phyloP scores from a whole-genome alignment of 2,888 invertebrate genomes.

The Gari tellinella region DNA sequence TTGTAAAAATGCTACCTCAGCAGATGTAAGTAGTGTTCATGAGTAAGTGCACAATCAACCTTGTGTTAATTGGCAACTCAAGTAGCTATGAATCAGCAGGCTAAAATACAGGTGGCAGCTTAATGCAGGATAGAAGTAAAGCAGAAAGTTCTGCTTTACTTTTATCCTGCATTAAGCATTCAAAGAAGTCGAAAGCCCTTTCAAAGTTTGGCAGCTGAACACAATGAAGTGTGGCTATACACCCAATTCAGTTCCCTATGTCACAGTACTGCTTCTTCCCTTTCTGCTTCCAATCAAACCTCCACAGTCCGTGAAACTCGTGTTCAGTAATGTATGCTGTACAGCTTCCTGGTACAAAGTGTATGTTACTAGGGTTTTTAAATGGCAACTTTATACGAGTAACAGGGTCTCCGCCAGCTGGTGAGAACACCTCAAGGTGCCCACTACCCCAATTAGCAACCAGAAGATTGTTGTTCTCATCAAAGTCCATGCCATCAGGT shows the following conservation, averaged over 20 bases:
- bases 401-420: conserved; percentile 72
- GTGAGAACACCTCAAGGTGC: conserved; percentile 79
- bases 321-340: conserved; percentile 81
- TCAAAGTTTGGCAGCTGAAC: too few relatives aligned
- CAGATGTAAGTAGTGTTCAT: too few relatives aligned
- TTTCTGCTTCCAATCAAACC: conserved; percentile 77
- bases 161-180: too few relatives aligned
- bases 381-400: conserved; percentile 79
- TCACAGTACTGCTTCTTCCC: conserved; percentile 80
- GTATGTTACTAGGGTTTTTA: conserved; percentile 76
- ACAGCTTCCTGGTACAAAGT: conserved; percentile 75
- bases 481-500: conserved; percentile 83
- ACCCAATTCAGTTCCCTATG: conserved; percentile 15
- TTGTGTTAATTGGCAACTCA: neutral
- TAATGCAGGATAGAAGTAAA: too few relatives aligned
- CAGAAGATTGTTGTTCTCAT: conserved; percentile 77
- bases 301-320: conserved; percentile 78
- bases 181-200: too few relatives aligned
- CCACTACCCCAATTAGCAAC: conserved; percentile 80
- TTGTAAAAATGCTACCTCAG: too few relatives aligned
- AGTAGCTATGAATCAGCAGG: too few relatives aligned
- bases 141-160: too few relatives aligned
- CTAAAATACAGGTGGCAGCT: too few relatives aligned
- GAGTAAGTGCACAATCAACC: too few relatives aligned
- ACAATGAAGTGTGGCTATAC: too few relatives aligned